Evolutionary conservation across 2,888 invertebrate genomes (phyloP), one percentile per base, ranked within the genome.

Genomic region (Rhagium mordax): DNA sequence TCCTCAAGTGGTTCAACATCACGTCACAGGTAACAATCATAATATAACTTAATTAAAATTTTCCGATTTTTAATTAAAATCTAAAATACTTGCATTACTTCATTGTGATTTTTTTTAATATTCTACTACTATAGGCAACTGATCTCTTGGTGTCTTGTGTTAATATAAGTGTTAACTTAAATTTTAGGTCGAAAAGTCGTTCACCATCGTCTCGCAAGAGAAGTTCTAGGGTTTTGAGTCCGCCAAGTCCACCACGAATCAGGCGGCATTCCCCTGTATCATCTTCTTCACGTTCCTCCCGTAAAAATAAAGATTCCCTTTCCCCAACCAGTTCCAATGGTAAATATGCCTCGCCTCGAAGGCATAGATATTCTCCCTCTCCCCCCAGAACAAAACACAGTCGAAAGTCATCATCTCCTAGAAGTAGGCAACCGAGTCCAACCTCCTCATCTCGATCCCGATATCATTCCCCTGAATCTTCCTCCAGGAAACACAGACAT

Each of bases 401-500:
- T 65, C 84, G 84, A 33, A 86, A 86, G 69, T 84, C 86, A 10
- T 85, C 88, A 2, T 86, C 88, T 57, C 85, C 86, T 8, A 77
- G 74, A 71, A 84, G 79, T 70, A 85, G 82, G 49, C 78, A 76
- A 55, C 41, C 55, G 66, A 84, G 85, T 49, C 82, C 85, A 2
- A 83, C 85, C 1, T n/a, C 41, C n/a, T 82, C 85, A 16, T 80
- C 84, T 10, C 76, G 84, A 53, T 84, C 86, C 10, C 81, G 84
- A 47, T 85, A 86, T 61, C 83, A 85, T 72, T 87, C 89, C 3
- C 88, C 89, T 27, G 89, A 89, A 33, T 85, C 87, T 21, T 86
- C 89, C 24, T 86, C 89, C 24, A 87, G 89, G 69, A 90, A 90
- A 83, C 90, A 90, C 80, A 87, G 89, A 76, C 90, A 90, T 78